Evolutionary conservation across 2,888 invertebrate genomes (phyloP), one percentile per base, ranked within the genome.

Genomic region (Neoaliturus tenellus): DNA sequence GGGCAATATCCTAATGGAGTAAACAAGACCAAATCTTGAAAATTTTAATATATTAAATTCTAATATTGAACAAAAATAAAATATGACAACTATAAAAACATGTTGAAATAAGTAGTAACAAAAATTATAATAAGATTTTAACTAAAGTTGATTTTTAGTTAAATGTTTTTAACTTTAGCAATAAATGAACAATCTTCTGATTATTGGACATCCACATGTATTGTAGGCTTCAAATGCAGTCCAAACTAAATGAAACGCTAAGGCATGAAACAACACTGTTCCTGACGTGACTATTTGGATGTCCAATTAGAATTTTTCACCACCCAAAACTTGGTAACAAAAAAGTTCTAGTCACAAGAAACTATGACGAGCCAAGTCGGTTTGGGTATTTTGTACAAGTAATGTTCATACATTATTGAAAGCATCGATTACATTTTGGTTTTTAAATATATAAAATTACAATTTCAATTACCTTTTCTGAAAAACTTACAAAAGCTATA

Each of bases 41-140:
- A 78, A 55, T 78, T 78, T 78, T 78, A 78, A 78, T 78, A 78
- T 78, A 78, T 78, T 78, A 78, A 78, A 78, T 78, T 78, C 55
- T 78, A 55, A 75, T 48, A 55, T 78, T 35, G 55, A 78, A 78
- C 78, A 78, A 78, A 78, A 78, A 78, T 78, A 78, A 78, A 78
- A 78, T 78, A 78, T 78, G 78, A 78, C 78, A 55, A 78, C 28
- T 78, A 78, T 78, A 55, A 55, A 78, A 55, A 78, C 78, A 78
- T 78, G 55, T 78, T 78, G 28, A 78, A 78, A 78, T 78, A 78
- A 78, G 78, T 78, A 78, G 78, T 78, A 78, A 78, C 78, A 78
- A 78, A 78, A 78, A 78, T 78, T 78, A 78, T 48, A 55, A 78
- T 78, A 55, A 78, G 55, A 17, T 55, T 78, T 78, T 3, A 78